Evolutionary conservation across 2,888 invertebrate genomes (phyloP).

Genomic region (Pachydiplax longipennis): DNA sequence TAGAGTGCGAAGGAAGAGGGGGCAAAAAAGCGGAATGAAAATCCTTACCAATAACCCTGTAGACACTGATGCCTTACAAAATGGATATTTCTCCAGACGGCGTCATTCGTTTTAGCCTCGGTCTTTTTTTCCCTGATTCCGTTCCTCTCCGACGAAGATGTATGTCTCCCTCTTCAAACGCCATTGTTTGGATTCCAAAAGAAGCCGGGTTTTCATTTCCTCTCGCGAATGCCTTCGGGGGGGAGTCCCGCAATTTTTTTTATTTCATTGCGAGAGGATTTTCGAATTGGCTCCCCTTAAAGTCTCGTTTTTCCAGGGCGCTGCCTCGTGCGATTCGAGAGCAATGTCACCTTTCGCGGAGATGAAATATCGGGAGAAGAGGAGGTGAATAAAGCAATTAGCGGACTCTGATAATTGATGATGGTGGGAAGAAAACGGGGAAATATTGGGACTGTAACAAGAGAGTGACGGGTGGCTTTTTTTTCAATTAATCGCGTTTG

Average conservation of each 20-base stretch:
- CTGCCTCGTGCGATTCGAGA: background rate
- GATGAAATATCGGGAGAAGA: background rate
- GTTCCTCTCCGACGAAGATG: background rate
- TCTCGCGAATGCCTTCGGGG: background rate
- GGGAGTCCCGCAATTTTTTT: background rate
- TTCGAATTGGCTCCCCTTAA: background rate
- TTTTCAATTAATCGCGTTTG: background rate
- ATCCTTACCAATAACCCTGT: background rate
- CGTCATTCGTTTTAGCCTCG: background rate
- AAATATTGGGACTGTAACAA: background rate
- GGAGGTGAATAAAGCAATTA: background rate
- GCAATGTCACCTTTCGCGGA: background rate
- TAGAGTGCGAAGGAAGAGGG: background rate
- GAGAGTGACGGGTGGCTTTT: background rate
- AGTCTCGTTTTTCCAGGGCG: background rate
- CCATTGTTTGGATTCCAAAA: background rate
- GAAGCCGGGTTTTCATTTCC: background rate
- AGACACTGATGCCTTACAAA: background rate
- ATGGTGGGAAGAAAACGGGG: background rate
- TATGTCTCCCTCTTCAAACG: background rate
- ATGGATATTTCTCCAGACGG: background rate
- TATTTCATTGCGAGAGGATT: background rate
- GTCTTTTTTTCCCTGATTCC: background rate
- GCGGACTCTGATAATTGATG: background rate
- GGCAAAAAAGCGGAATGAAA: background rate